Base-by-base conservation (phyloP, 2,888 invertebrate genomes). In the Agrilus cyanescens region DNA sequence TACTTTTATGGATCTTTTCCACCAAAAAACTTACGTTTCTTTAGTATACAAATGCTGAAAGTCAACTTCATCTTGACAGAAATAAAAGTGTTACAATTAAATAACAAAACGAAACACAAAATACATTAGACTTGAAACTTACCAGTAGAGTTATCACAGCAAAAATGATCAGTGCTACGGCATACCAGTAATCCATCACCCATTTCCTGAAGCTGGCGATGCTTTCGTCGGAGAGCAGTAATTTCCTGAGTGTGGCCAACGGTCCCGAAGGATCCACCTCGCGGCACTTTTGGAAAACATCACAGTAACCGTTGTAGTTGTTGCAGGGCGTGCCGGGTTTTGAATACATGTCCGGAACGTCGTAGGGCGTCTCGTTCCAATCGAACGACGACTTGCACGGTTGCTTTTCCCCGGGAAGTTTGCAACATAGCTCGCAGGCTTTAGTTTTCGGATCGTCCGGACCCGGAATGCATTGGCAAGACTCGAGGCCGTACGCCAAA, bases 261-360 rank as follows among this genome's bases (percentile, higher is more conserved):
- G 91, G 93, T 7, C 93, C 91, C 2, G 89, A 88, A 12, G 91
- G 93, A 74, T 93, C 91, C 46, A 91, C 89, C 70, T 91, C 91
- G 54, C 93, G 76, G 63, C 93, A 93, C 59, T 75, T 75, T 65
- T 82, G 77, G 56, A 78, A 80, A 41, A 80, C 78, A 59, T 81
- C 80, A 58, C 80, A 81, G 58, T 81, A 81, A 67, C 93, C 91
- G 61, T 87, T 89, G 66, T 91, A 90, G 62, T 90, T 87, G 65
- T 91, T 90, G 65, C 93, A 93, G 0, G 93, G 91, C 38, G 91
- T 91, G 44, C 94, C 94, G 0, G 94, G 88, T 58, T 91, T 91
- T 20, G 90, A 85, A 62, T 82, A 88, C 82, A 91, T 87, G 59
- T 91, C 87, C 0, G 94, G 93, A 54, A 95, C 85, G 67, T 93